Evolutionary conservation across 2,113 vertebrate species (phyloP).

Genomic region (Hipposideros armiger): DNA sequence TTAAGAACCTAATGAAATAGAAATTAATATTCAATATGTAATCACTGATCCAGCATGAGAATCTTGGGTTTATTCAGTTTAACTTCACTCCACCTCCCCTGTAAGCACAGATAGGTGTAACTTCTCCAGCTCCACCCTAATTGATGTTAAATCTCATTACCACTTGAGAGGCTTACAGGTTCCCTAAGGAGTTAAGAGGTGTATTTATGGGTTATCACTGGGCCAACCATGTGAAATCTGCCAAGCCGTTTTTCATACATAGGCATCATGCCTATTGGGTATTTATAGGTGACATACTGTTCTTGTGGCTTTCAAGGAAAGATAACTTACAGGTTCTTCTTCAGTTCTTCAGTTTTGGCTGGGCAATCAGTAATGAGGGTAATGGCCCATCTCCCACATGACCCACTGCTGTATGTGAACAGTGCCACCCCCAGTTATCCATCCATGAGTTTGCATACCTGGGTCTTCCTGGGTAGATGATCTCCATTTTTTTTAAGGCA

Average conservation of each 20-base stretch:
- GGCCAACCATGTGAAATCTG: not conserved
- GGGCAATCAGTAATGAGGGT: not conserved
- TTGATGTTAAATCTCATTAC: not conserved
- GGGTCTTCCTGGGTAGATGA: not conserved
- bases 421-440: not conserved
- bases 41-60: not conserved
- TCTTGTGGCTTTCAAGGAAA: not conserved
- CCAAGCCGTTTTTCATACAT: not conserved
- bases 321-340: not conserved
- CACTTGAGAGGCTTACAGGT: not conserved
- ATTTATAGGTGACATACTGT: not conserved
- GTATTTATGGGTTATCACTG: not conserved
- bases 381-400: not conserved
- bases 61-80: not conserved
- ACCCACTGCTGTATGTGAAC: not conserved
- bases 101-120: not conserved
- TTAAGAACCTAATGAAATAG: not conserved
- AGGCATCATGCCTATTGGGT: fast-evolving
- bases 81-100: not conserved
- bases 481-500: not conserved
- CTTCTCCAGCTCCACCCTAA: not conserved
- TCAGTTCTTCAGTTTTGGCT: not conserved
- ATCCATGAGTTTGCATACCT: not conserved
- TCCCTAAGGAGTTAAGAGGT: not conserved
- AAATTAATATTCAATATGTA: not conserved